A percentile compares a stretch with the other conserved stretches of the same genome.
phyloP scores from a whole-genome alignment of 2,888 invertebrate species.

The Pyrochroa serraticornis region DNA sequence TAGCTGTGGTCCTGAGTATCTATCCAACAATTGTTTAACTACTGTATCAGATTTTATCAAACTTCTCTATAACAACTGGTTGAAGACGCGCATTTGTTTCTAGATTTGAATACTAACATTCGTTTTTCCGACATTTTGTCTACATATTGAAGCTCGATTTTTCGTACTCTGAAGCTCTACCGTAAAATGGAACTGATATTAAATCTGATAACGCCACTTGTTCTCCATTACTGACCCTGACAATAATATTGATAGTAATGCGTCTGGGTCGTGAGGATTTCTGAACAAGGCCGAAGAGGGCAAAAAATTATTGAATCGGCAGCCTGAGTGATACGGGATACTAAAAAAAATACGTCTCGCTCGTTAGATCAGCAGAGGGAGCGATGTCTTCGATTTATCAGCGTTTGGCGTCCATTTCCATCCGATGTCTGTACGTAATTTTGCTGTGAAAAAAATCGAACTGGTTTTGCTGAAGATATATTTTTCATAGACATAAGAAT shows the following conservation, averaged over 20 bases:
- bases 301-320: conserved; percentile 18
- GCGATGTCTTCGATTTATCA: too few relatives aligned
- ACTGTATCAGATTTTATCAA: too few relatives aligned
- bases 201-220: conserved; percentile 1
- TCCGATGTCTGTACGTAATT: not conserved
- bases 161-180: not conserved
- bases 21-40: too few relatives aligned
- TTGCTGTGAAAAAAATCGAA: too few relatives aligned
- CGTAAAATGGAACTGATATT: not conserved
- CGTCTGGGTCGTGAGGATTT: not conserved
- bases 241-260: conserved; percentile 13
- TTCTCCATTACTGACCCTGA: conserved; percentile 9
- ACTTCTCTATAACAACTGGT: not conserved
- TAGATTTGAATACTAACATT: too few relatives aligned
- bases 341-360: conserved; percentile 13
- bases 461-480: too few relatives aligned
- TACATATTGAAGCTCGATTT: not conserved
- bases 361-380: too few relatives aligned
- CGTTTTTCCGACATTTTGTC: too few relatives aligned
- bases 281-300: conserved; percentile 2
- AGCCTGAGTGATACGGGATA: conserved; percentile 12
- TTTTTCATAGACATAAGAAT: too few relatives aligned
- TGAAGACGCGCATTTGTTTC: too few relatives aligned
- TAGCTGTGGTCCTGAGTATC: not conserved
- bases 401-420: not conserved